phyloP scores from a whole-genome alignment of 1,140 invertebrate genomes.

The Dendrolimus punctatus region DNA sequence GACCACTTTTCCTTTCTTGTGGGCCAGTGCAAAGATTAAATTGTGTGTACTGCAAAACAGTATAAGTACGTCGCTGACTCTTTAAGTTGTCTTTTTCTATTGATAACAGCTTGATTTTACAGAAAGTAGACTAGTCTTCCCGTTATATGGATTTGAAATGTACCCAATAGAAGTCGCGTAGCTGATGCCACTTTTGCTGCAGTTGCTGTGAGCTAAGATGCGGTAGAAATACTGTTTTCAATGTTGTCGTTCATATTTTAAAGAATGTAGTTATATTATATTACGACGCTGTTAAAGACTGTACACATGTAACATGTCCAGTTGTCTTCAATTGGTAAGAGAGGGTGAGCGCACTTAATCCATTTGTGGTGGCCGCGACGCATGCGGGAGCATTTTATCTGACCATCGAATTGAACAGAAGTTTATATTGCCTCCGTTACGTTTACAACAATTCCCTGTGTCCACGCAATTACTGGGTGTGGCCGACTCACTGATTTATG shows the following conservation, averaged over 20 bases:
- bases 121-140: no score
- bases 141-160: no score
- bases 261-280: slow-evolving; percentile 9
- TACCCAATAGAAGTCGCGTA: background rate
- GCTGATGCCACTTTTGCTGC: background rate
- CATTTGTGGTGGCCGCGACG: slow-evolving; percentile 41
- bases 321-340: slow-evolving; percentile 60
- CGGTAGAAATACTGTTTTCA: background rate
- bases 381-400: slow-evolving; percentile 61
- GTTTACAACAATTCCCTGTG: slow-evolving; percentile 4
- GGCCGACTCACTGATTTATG: no score
- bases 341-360: slow-evolving; percentile 59
- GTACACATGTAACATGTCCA: slow-evolving; percentile 41
- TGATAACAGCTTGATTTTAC: no score
- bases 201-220: background rate
- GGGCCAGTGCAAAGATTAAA: no score
- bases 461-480: background rate
- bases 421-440: slow-evolving; percentile 9
- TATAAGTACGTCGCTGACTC: no score
- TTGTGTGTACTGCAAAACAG: no score
- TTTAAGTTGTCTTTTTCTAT: no score
- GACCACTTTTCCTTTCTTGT: no score
- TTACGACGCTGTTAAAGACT: slow-evolving; percentile 10
- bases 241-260: background rate
- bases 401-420: slow-evolving; percentile 7